A percentile compares a stretch with the other conserved stretches of the same genome.
Evolutionary conservation across 2,888 invertebrate genomes (phyloP).

Genomic region (Bellardia pandia): DNA sequence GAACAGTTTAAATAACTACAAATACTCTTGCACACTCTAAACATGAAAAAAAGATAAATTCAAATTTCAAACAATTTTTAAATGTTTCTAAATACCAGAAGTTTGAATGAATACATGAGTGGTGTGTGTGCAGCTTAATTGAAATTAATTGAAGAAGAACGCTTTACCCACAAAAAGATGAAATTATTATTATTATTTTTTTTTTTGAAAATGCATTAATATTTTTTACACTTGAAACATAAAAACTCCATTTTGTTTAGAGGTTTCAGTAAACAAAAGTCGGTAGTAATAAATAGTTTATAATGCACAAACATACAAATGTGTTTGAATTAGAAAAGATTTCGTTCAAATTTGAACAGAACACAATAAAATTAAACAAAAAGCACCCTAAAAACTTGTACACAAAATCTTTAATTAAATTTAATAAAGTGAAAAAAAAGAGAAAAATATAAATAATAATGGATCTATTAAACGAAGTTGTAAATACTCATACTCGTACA

Average conservation of each 20-base stretch:
- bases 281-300: slow-evolving; percentile 49
- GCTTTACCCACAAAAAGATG: slow-evolving; percentile 20
- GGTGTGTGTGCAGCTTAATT: slow-evolving; percentile 62
- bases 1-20: neutral
- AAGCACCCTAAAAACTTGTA: slow-evolving; percentile 54
- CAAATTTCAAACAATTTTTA: slow-evolving; percentile 8
- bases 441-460: slow-evolving; percentile 51
- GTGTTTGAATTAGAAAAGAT: slow-evolving; percentile 67
- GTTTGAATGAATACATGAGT: slow-evolving; percentile 3
- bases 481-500: neutral
- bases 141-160: slow-evolving; percentile 72
- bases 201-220: slow-evolving; percentile 56
- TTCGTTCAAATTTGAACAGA: slow-evolving; percentile 39
- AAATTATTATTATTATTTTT: neutral
- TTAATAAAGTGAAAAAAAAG: slow-evolving; percentile 67
- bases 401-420: slow-evolving; percentile 70
- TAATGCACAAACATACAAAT: slow-evolving; percentile 56
- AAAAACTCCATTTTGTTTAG: slow-evolving; percentile 41
- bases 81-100: neutral
- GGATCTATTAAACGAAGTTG: slow-evolving; percentile 49
- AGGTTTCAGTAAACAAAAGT: slow-evolving; percentile 12
- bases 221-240: slow-evolving; percentile 47
- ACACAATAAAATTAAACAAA: neutral
- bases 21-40: neutral
- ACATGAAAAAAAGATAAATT: slow-evolving; percentile 10